Evolutionary conservation across 2,888 invertebrate species (phyloP), one percentile per base, ranked within the genome.

Genomic region (Erynnis tages): DNA sequence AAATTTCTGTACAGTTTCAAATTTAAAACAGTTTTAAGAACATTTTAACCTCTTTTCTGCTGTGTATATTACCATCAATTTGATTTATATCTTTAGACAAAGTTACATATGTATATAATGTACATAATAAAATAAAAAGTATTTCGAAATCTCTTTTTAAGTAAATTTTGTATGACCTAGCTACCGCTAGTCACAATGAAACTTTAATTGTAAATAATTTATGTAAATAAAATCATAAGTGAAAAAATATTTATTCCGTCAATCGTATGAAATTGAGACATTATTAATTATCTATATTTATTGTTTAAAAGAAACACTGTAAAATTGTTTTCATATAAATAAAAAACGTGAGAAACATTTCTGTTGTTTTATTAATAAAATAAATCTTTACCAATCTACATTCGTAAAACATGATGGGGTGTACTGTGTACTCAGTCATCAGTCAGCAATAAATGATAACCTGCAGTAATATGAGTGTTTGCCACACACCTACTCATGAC

Each of bases 241-340:
- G 69, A 80, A 79, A 77, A 76, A 78, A 81, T 83, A 82, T 83
- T 81, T 86, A 87, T 82, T 86, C 82, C 75, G 73, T 82, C 83
- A 86, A 64, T 79, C 81, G 65, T 78, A 74, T 72, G 77, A 70
- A 75, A 80, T 77, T 82, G 76, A 76, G 62, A 79, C 63, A 71
- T 73, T 71, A 78, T 78, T 78, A 72, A 71, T 75, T 76, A 75
- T 67, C 71, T 73, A 76, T 82, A 82, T 83, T 78, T 83, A 86
- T 86, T 80, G 79, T 84, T 87, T 84, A 72, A 82, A 82, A 78
- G 66, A 66, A 76, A 79, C 66, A 82, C 79, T 85, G 80, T 85
- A 82, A 84, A 79, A 79, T 79, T 82, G 82, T 88, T 87, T 88
- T 88, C 82, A 82, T 84, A 83, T 83, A 71, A 84, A 76, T 79